Evolutionary conservation across 2,888 invertebrate genomes (phyloP).

Genomic region (Rhingia campestris): DNA sequence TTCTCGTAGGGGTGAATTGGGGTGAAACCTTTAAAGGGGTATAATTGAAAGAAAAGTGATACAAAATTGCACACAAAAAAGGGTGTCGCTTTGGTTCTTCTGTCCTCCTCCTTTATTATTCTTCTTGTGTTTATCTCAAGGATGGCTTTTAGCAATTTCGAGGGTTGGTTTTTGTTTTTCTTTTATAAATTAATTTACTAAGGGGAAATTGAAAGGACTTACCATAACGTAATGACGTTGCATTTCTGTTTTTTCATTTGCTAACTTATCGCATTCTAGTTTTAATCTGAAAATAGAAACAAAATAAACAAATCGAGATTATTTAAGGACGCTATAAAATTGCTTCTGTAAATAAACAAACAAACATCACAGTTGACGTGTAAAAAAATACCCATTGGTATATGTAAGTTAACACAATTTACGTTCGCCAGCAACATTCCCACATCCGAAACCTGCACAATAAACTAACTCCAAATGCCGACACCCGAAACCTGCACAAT

Average conservation of each 20-base stretch:
- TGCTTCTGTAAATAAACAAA: not conserved
- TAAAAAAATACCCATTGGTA: not conserved
- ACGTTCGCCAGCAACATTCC: no score
- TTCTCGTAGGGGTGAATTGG: conserved; percentile 30
- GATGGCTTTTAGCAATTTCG: not conserved
- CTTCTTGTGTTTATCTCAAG: not conserved
- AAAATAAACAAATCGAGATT: not conserved
- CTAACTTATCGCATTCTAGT: conserved; percentile 98
- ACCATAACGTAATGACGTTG: conserved; percentile 99
- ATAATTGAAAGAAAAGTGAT: conserved; percentile 72
- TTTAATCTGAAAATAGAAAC: conserved; percentile 90
- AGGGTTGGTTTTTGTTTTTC: not conserved
- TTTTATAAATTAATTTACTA: not conserved
- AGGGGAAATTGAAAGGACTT: conserved; percentile 82
- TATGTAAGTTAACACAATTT: no score
- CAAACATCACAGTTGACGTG: not conserved
- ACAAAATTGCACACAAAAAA: conserved; percentile 49
- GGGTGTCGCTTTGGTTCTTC: conserved; percentile 12
- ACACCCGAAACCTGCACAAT: no score
- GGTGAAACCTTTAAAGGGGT: conserved; percentile 59
- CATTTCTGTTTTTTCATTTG: conserved; percentile 99
- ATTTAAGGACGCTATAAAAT: not conserved
- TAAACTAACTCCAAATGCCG: no score
- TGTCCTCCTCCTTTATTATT: not conserved
- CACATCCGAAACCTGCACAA: no score